These are phyloP conservation scores for Macrosteles quadrilineatus DNA, from an alignment of 1,140 invertebrate genomes.

Conservation along the genomic window DNA sequence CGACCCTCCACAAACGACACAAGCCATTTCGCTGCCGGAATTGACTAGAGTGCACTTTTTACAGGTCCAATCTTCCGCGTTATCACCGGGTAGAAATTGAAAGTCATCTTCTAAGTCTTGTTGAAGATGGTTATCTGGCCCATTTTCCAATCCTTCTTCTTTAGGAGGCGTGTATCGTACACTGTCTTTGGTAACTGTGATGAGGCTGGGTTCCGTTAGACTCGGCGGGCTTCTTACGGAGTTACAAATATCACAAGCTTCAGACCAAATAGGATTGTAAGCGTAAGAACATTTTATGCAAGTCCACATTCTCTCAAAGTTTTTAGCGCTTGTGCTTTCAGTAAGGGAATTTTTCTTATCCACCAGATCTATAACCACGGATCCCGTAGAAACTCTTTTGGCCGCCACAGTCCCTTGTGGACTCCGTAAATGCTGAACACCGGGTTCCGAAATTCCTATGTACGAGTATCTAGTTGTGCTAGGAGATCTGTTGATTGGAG, in stretches of 20 bases:
- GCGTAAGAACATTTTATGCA: conserved; percentile 85
- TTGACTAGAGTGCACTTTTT: conserved; percentile 86
- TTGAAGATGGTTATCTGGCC: conserved; percentile 44
- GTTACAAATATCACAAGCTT: conserved; percentile 78
- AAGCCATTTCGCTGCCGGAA: conserved; percentile 64
- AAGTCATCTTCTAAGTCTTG: conserved; percentile 56
- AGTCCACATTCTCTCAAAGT: conserved; percentile 76
- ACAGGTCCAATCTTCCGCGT: conserved; percentile 72
- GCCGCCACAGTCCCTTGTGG: conserved; percentile 45
- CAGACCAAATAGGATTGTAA: conserved; percentile 78
- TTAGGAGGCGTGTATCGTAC: conserved; percentile 55
- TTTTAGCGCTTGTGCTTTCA: conserved; percentile 45
- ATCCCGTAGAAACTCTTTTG: conserved; percentile 12
- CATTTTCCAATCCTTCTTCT: conserved; percentile 38
- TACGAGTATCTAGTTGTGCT: conserved; percentile 56
- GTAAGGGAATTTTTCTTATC: conserved; percentile 25
- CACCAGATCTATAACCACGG: conserved; percentile 22
- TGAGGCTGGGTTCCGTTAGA: conserved; percentile 65
- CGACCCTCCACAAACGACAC: conserved; percentile 81
- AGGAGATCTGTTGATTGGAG: conserved; percentile 27
- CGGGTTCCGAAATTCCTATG: conserved; percentile 57
- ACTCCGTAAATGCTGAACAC: conserved; percentile 15
- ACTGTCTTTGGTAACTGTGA: conserved; percentile 66
- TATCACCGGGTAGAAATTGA: conserved; percentile 51
- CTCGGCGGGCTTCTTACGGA: conserved; percentile 63